Percentiles rank a stretch among this genome's conserved stretches.
Evolutionary conservation across 2,888 invertebrate species (phyloP).

Genomic region (Calameuta filiformis): DNA sequence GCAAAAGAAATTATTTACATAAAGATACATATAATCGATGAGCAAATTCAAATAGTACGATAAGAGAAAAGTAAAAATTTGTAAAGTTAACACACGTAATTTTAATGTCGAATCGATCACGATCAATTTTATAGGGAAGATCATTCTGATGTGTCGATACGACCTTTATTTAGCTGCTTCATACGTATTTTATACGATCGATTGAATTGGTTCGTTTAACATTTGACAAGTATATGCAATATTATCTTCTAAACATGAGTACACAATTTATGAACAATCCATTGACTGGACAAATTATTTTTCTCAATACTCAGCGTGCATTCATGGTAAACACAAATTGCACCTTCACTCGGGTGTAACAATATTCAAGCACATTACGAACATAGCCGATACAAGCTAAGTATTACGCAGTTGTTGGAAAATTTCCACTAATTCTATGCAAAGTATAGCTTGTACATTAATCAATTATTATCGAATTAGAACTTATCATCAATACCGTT

Average conservation of each 20-base stretch:
- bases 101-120: background rate
- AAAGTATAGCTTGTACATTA: constrained; percentile 87
- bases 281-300: background rate
- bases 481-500: constrained; percentile 20
- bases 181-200: background rate
- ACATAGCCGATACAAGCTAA: constrained; percentile 50
- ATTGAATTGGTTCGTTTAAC: background rate
- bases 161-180: background rate
- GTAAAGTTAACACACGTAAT: background rate
- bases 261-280: background rate
- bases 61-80: background rate
- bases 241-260: background rate
- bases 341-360: constrained; percentile 33
- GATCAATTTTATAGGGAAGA: background rate
- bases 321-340: constrained; percentile 12
- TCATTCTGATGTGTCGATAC: background rate
- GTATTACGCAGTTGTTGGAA: constrained; percentile 75
- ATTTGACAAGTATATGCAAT: background rate
- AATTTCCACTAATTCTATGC: constrained; percentile 91
- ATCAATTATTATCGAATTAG: constrained; percentile 12
- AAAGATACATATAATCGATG: background rate
- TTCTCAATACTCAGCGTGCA: background rate
- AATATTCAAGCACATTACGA: constrained; percentile 48
- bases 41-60: background rate
- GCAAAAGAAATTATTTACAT: background rate